Evolutionary conservation across 1,140 invertebrate genomes (phyloP), one percentile per base, ranked within the genome.

Genomic region (Chrysomallon squamiferum): DNA sequence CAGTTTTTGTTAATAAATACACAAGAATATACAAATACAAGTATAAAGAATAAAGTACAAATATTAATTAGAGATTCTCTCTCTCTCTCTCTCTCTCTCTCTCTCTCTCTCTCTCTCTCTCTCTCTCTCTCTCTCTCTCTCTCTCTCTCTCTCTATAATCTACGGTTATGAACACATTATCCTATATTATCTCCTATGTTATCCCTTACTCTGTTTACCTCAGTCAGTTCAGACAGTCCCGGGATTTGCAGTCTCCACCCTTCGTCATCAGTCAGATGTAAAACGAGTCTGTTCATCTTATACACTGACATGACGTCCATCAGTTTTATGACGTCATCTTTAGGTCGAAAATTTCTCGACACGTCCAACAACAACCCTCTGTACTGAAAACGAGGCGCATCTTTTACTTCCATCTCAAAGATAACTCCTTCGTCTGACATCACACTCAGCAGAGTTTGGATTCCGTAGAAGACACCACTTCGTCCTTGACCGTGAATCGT

Each of bases 261-360:
- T 57, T 85, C 81, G 49, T 85, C 84, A 58, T 85, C 84, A 3
- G 82, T 60, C 32, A 85, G 66, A 62, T 84, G 84, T 1, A 84
- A 68, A 62, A 85, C 83, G 3, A 85, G 68, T 32, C 72, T 77
- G 71, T 85, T 84, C 52, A 84, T 18, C 58, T 85, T 85, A 66
- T 80, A 83, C 62, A 72, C 65, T 2, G 74, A 67, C 84, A 85
- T 85, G n/a, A 59, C 76, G 13, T 75, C 69, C 20, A 85, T 63
- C 20, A 82, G 58, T 22, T 65, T 63, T 43, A 76, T 43, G 3
- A 84, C 58, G 22, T 76, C 71, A 4, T 65, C 54, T 22, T 73
- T 71, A 2, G 59, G 20, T 13, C 75, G 72, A 58, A 85, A 85
- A 66, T 84, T 80, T 35, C 84, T 69, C 2, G 71, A 57, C 1